Evolutionary conservation across 2,113 vertebrate genomes (phyloP), one percentile per base, ranked within the genome.

Genomic region (Carlito syrichta): DNA sequence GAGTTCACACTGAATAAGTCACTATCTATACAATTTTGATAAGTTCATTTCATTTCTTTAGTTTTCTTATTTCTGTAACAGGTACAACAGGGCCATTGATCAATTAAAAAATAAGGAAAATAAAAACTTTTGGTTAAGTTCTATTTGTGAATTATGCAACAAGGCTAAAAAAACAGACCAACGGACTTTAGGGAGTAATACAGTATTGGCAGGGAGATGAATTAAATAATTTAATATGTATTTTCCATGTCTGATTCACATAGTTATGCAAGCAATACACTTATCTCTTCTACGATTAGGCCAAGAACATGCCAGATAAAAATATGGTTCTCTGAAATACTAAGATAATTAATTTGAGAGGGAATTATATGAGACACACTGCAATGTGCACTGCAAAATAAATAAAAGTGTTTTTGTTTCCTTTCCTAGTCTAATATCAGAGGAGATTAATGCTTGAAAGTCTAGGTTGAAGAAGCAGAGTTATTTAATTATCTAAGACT

Each of bases 141-240:
- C 32, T 40, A 45, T 76, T 92, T 81, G 58, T 69, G 4, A 93
- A 81, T 86, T 86, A 86, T 69, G 38, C 81, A 92, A 86, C 30
- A 13, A 92, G 66, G 92, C 62, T 95, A 69, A 79, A 92, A n/a
- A 96, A 81, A 86, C 25, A 95, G 68, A 97, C 45, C 60, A 95
- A 92, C 48, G 85, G 23, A 86, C 66, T 90, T 93, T 25, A 68
- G 56, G 74, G 92, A 97, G 77, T 97, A 93, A 96, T 89, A n/a
- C 60, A 82, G 35, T 89, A 76, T 83, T 97, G 89, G 92, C 89
- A 81, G 58, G 81, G 69, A 48, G 22, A 86, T 93, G 89, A 97
- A 93, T 95, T 96, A 95, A 93, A 86, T 97, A 95, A 97, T 93
- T 96, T 97, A 86, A 97, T 95, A 93, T 92, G 85, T 74, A 95